Evolutionary conservation across 2,113 vertebrate species (phyloP), one percentile per base, ranked within the genome.

Genomic region (Thermophis baileyi): DNA sequence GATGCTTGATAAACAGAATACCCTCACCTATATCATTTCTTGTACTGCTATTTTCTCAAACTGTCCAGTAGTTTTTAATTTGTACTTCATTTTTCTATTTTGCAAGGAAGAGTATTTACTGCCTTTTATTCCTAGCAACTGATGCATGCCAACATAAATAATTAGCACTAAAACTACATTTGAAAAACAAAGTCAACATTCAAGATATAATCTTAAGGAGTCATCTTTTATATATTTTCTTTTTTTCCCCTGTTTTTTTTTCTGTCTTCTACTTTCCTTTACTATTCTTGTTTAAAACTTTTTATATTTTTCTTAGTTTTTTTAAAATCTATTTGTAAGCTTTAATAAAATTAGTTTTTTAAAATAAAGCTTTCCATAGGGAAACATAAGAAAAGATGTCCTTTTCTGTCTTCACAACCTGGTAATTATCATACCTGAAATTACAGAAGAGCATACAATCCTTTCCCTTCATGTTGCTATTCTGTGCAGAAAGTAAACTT

Each of bases 341-440:
- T 18, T 69, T 69, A 69, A 69, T 69, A 69, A n/a, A 60, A 60
- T 60, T 60, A 30, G 24, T 63, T 63, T 30, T 69, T 69, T 69
- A 11, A 4, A 69, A 30, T n/a, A 57, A 90, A 90, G 27, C 6
- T 86, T 30, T 54, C 54, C 53, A 27, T 4, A 44, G 4, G 30
- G 6, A 81, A 81, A 40, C 22, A 87, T 3, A 50, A 86, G 44
- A 92, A 93, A 47, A 47, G 0, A 3, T 25, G 40, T 86, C 16
- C 92, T 51, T 85, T 91, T 91, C 90, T 81, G 85, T 85, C 63
- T 14, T 93, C 35, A 69, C 1, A 88, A 74, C 60, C 93, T 92
- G 18, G 27, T 69, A 94, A 49, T 69, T 51, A 44, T 40, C 97
- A 97, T 97, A 98, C 97, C 97, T 96, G 94, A 44, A 91, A 91